Conservation (phyloP, 2,113 vertebrate genomes). For the Pavo muticus region DNA sequence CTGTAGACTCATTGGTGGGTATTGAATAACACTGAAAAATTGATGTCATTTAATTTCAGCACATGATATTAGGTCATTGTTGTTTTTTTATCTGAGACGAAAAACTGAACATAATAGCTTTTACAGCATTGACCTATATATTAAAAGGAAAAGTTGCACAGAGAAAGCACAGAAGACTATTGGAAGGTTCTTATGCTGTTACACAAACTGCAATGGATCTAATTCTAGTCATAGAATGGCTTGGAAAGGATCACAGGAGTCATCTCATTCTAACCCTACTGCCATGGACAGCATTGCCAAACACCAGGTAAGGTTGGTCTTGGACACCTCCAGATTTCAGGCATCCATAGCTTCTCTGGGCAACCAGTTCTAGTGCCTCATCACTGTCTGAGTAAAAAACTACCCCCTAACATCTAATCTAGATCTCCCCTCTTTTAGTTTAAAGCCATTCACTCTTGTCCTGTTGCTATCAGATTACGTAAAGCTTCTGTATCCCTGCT, state of each 20-base stretch:
- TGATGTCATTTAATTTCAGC: background rate
- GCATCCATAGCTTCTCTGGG: too few species aligned
- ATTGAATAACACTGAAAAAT: background rate
- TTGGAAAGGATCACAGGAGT: background rate
- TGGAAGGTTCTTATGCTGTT: background rate
- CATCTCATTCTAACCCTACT: too few species aligned
- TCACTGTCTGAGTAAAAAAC: too few species aligned
- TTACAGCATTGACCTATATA: background rate
- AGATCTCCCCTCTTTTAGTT: too few species aligned
- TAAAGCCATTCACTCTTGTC: too few species aligned
- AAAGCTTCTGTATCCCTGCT: too few species aligned
- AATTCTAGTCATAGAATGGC: background rate
- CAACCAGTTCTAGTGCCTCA: too few species aligned
- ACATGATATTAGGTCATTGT: background rate
- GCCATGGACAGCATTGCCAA: too few species aligned
- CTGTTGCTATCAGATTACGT: too few species aligned
- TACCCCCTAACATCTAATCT: too few species aligned
- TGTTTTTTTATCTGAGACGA: background rate
- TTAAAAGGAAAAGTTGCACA: background rate
- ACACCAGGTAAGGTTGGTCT: too few species aligned
- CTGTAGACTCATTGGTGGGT: background rate
- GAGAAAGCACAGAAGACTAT: background rate
- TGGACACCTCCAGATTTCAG: too few species aligned
- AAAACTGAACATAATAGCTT: background rate
- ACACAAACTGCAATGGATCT: background rate